phyloP scores from a whole-genome alignment of 2,797 vertebrate genomes.

The Hipposideros larvatus region DNA sequence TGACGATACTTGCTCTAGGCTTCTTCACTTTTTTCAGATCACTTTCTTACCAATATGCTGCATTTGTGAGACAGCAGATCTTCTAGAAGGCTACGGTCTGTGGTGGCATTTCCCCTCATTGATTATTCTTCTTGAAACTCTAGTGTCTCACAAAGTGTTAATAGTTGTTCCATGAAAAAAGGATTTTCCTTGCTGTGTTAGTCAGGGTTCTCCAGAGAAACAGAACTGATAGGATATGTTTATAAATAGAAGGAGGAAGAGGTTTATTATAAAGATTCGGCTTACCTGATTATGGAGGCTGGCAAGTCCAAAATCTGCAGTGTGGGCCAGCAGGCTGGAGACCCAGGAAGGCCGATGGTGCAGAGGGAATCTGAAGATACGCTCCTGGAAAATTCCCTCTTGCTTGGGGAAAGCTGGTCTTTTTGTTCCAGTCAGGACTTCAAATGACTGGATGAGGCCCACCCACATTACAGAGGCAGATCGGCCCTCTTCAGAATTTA shows the following conservation, averaged over 20 bases:
- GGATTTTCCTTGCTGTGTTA: neutral
- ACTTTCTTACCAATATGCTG: neutral
- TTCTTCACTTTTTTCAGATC: neutral
- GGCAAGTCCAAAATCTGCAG: neutral
- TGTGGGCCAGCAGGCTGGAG: neutral
- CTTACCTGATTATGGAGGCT: neutral
- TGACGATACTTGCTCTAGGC: neutral
- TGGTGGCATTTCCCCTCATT: neutral
- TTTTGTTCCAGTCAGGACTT: neutral
- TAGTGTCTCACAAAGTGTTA: neutral
- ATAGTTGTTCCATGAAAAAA: neutral
- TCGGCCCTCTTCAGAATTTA: neutral
- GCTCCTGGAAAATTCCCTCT: neutral
- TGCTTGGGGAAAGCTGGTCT: neutral
- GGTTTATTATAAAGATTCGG: neutral
- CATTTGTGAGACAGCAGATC: neutral
- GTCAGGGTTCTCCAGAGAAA: neutral
- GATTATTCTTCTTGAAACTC: neutral
- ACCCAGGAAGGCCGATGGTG: fast-evolving
- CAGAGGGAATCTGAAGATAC: neutral
- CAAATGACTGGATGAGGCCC: neutral
- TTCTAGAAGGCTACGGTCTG: neutral
- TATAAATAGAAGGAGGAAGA: neutral
- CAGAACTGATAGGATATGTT: neutral
- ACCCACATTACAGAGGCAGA: neutral